These are phyloP conservation scores for Helicoverpa assulta DNA, from an alignment of 2,888 invertebrate species.

Conservation along the genomic window DNA sequence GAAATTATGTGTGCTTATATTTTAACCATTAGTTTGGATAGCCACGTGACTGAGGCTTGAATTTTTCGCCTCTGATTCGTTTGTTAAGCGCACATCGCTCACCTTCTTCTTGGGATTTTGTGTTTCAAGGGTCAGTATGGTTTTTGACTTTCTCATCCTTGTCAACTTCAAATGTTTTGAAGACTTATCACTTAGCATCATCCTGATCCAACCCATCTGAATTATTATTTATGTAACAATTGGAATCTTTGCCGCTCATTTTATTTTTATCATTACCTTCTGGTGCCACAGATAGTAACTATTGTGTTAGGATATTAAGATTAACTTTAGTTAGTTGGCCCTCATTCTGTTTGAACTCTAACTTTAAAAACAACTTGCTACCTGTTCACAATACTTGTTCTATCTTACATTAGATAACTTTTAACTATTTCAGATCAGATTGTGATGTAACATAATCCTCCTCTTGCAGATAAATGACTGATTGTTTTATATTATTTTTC, in stretches of 20 bases:
- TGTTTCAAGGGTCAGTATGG: constrained; percentile 47
- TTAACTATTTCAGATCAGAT: background rate
- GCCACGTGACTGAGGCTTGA: constrained; percentile 39
- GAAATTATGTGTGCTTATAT: constrained; percentile 67
- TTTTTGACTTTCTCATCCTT: constrained; percentile 27
- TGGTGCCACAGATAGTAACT: background rate
- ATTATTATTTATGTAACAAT: background rate
- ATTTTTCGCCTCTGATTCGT: constrained; percentile 32
- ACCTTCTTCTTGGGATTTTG: constrained; percentile 27
- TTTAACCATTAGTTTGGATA: constrained; percentile 34
- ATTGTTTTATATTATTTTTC: constrained; percentile 17
- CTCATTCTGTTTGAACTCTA: background rate
- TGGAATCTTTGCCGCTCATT: background rate
- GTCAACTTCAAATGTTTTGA: constrained; percentile 47
- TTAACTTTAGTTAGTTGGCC: background rate
- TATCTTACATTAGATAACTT: background rate
- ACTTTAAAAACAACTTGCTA: background rate
- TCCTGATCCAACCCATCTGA: no score
- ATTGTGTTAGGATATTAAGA: background rate
- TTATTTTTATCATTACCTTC: background rate
- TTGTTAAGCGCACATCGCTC: constrained; percentile 29
- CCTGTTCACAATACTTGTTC: background rate
- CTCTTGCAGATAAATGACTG: background rate
- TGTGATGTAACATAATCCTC: background rate
- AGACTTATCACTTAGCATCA: background rate